Evolutionary conservation across 2,888 invertebrate genomes (phyloP).

Genomic region (Taphrorychus bicolor): DNA sequence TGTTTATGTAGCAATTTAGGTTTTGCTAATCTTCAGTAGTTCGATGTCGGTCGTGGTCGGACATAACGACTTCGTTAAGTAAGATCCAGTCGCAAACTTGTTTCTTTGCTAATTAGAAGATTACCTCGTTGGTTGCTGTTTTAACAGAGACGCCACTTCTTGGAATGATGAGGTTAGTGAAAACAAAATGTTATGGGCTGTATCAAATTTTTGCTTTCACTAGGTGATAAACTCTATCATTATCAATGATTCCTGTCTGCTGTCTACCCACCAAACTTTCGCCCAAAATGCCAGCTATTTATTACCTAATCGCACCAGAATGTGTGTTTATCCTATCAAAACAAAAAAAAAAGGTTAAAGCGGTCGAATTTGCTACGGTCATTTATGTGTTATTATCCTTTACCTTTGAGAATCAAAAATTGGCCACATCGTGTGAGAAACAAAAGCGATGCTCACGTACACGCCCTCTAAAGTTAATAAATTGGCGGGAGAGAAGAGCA

Average conservation of each 20-base stretch:
- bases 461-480: slow-evolving; percentile 16
- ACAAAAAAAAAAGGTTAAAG: not conserved
- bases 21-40: no score
- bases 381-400: slow-evolving; percentile 10
- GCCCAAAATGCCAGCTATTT: not conserved
- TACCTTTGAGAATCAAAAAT: not conserved
- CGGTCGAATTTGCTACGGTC: not conserved
- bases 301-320: not conserved
- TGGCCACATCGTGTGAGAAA: slow-evolving; percentile 8
- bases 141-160: no score
- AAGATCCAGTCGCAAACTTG: no score
- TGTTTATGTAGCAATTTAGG: no score
- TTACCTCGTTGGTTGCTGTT: no score
- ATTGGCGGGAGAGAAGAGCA: not conserved
- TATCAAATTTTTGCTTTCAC: no score
- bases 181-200: no score
- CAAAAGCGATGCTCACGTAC: not conserved
- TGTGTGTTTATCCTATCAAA: not conserved
- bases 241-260: not conserved
- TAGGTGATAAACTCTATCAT: not conserved
- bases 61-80: not conserved
- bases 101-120: no score
- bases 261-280: not conserved
- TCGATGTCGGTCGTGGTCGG: not conserved
- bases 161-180: no score